Conservation (phyloP, 2,113 vertebrate genomes). For the Neolamprologus cancellatus region DNA sequence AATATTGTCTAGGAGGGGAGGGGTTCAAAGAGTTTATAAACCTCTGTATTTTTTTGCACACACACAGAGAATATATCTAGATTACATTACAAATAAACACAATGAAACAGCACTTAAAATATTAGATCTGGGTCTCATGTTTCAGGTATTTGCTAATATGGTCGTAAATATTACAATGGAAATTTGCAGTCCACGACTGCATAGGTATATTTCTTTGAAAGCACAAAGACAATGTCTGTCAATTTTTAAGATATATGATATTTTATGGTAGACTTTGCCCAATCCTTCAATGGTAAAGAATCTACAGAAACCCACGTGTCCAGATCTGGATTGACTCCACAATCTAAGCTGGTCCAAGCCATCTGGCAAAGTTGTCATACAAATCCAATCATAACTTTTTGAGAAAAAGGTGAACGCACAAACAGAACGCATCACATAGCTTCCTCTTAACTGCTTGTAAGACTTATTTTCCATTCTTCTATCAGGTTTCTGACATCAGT, state of each 20-base stretch:
- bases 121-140: not conserved
- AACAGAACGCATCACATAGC: not conserved
- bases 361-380: not conserved
- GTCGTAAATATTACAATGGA: not conserved
- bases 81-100: not conserved
- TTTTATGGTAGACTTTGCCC: not conserved
- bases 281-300: not conserved
- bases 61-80: not conserved
- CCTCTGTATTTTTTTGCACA: not conserved
- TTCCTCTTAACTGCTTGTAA: not conserved
- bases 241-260: not conserved
- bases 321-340: not conserved
- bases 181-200: not conserved
- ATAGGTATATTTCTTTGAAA: not conserved
- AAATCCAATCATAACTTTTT: not conserved
- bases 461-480: not conserved
- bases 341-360: not conserved
- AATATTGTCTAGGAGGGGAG: not conserved
- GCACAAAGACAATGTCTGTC: not conserved
- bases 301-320: too few relatives aligned
- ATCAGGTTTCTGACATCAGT: not conserved
- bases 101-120: not conserved
- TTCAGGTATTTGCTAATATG: not conserved
- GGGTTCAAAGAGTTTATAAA: not conserved
- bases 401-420: not conserved